Evolutionary conservation across 1,140 invertebrate genomes (phyloP), one percentile per base, ranked within the genome.

Genomic region (Schlechtendalia chinensis): DNA sequence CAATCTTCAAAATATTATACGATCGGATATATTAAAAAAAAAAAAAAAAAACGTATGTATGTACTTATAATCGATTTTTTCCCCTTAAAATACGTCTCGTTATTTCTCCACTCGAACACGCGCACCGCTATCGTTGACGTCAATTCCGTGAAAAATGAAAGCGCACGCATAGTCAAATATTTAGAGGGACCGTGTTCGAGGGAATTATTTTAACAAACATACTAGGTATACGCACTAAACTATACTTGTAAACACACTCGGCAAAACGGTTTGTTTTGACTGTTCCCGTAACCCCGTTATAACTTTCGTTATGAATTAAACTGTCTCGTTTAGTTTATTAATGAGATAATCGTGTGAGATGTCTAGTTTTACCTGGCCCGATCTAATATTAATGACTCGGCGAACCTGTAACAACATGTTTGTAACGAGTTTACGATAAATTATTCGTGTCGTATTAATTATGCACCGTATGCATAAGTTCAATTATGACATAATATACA

Each of bases 241-340:
- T 24, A 14, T 22, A 22, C 6, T 11, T 5, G n/a, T 17, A 27
- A 16, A 16, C 22, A 27, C 29, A 65, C 5, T n/a, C 29, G 8
- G 61, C 14, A 16, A 39, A 29, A 65, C 32, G 61, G 14, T 65
- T 32, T 32, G 27, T 65, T 65, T 65, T 11, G 17, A 63, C 27
- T 32, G 29, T 65, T 65, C 32, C 29, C 61, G 6, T 8, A 39
- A 27, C 10, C 19, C 27, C 1, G 19, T n/a, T 17, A 39, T 8
- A 65, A 65, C 29, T 65, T 32, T 65, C 29, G 8, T 29, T 65
- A 65, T 65, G 32, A 65, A 39, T 65, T 32, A n/a, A n/a, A 65
- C 61, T 27, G 61, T 32, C 19, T 32, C 29, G 61, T 65, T 65
- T 27, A 12, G 19, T 65, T 65, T 19, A 65, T 32, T 29, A 65